A percentile compares a stretch with the other conserved stretches of the same genome.
Evolutionary conservation across 2,888 invertebrate species (phyloP).

Genomic region (Flabesymbios commensalis): DNA sequence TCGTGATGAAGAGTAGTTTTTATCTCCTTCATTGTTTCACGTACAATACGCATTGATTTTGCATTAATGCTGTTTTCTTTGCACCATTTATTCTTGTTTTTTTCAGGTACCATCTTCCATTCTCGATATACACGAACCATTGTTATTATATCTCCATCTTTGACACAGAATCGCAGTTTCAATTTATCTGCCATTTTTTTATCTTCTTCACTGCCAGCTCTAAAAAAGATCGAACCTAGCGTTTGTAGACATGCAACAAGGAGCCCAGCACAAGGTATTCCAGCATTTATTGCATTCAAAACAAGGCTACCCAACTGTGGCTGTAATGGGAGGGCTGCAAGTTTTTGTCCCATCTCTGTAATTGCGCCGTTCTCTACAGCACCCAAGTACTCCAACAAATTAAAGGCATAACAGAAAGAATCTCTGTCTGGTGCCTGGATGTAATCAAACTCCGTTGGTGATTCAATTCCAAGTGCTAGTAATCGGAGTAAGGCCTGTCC

Average conservation of each 20-base stretch:
- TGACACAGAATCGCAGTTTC: constrained; percentile 47
- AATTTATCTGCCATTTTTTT: constrained; percentile 42
- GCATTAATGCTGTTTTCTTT: constrained; percentile 54
- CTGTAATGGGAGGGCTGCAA: constrained; percentile 52
- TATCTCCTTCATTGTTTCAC: constrained; percentile 23
- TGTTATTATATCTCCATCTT: constrained; percentile 49
- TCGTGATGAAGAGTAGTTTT: neutral
- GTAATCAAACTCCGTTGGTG: constrained; percentile 51
- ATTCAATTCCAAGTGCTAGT: constrained; percentile 48
- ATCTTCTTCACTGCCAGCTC: constrained; percentile 43
- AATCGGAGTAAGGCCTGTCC: constrained; percentile 52
- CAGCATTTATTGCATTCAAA: constrained; percentile 37
- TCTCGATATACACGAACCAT: constrained; percentile 45
- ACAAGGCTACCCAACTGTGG: constrained; percentile 48
- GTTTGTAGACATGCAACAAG: constrained; percentile 47
- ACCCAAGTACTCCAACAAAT: constrained; percentile 43
- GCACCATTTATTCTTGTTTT: constrained; percentile 19
- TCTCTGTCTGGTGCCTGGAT: constrained; percentile 49
- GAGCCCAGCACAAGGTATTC: constrained; percentile 45
- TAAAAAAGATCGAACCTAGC: constrained; percentile 51
- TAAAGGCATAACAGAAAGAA: constrained; percentile 43
- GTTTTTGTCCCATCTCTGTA: constrained; percentile 49
- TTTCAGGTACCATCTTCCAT: constrained; percentile 40
- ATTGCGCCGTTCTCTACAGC: constrained; percentile 44
- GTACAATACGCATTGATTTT: constrained; percentile 46